A percentile compares a stretch with the other conserved stretches of the same genome.
Conservation (phyloP, 2,888 invertebrate genomes). For the Pomacea canaliculata region DNA sequence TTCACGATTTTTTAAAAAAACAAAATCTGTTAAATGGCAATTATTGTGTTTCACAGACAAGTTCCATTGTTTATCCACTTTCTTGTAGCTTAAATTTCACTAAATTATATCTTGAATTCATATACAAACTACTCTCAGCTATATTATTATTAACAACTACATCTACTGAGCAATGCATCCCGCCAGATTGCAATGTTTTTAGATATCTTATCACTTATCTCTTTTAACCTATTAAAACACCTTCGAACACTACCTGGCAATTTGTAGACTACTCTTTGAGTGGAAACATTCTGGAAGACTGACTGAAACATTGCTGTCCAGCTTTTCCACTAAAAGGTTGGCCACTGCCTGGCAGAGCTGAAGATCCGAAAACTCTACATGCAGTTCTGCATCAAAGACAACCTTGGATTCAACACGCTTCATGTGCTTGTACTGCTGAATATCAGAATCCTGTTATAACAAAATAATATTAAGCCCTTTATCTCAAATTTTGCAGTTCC, state of each 20-base stretch:
- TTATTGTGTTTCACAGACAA: background rate
- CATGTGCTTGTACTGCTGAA: slow-evolving; percentile 54
- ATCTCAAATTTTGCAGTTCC: too few relatives aligned
- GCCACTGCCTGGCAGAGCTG: slow-evolving; percentile 60
- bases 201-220: too few relatives aligned
- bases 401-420: slow-evolving; percentile 52
- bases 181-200: too few relatives aligned
- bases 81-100: too few relatives aligned
- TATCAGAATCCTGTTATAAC: slow-evolving; percentile 56
- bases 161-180: too few relatives aligned
- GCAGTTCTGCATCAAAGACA: slow-evolving; percentile 54
- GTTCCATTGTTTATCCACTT: too few relatives aligned
- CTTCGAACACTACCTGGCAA: slow-evolving; percentile 6
- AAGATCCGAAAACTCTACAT: slow-evolving; percentile 57
- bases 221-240: background rate
- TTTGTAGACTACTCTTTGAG: slow-evolving; percentile 37
- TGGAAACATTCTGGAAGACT: slow-evolving; percentile 60
- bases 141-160: too few relatives aligned
- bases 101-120: too few relatives aligned
- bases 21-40: background rate
- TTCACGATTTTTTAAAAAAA: background rate
- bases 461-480: background rate
- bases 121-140: too few relatives aligned
- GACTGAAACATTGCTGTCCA: slow-evolving; percentile 61
- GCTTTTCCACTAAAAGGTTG: slow-evolving; percentile 63